Percentiles rank a stretch among this genome's conserved stretches.
Conservation (phyloP, 2,113 vertebrate genomes). For the Etheostoma spectabile region DNA sequence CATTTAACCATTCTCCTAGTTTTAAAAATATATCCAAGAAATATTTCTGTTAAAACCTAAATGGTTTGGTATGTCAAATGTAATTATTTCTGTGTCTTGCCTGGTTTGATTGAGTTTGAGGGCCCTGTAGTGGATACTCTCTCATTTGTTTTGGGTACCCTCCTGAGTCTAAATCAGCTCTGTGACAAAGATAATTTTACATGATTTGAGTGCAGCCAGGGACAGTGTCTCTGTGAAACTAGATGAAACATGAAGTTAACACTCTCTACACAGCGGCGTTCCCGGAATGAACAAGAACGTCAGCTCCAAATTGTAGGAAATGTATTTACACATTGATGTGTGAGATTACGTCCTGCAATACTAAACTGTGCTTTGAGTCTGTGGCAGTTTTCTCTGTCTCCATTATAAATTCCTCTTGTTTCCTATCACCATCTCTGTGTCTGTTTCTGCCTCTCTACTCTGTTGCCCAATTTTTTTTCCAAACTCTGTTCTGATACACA, state of each 20-base stretch:
- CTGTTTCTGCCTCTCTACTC: conserved; percentile 4
- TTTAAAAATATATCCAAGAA: conserved; percentile 41
- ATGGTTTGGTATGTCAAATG: not conserved
- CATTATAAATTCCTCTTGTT: conserved; percentile 11
- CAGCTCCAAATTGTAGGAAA: conserved; percentile 42
- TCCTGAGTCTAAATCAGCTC: conserved; percentile 58
- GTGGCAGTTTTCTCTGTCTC: not conserved
- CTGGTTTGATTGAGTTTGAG: conserved; percentile 34
- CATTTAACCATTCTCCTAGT: conserved; percentile 57
- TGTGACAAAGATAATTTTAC: conserved; percentile 58
- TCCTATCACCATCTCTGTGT: not conserved
- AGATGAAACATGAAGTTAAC: conserved; percentile 64
- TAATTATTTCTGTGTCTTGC: conserved; percentile 30
- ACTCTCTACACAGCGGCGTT: conserved; percentile 52
- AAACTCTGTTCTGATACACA: conserved; percentile 60
- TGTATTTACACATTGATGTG: conserved; percentile 20
- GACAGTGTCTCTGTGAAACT: conserved; percentile 46
- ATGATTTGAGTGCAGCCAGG: conserved; percentile 54
- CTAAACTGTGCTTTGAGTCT: conserved; percentile 38
- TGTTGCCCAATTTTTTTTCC: conserved; percentile 21
- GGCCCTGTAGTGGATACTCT: not conserved
- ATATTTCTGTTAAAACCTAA: conserved; percentile 20
- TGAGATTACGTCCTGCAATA: conserved; percentile 20
- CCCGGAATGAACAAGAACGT: conserved; percentile 37
- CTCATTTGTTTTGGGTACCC: conserved; percentile 43